Base-by-base conservation (phyloP, 2,888 invertebrate genomes). In the Drosophila gaucha region DNA sequence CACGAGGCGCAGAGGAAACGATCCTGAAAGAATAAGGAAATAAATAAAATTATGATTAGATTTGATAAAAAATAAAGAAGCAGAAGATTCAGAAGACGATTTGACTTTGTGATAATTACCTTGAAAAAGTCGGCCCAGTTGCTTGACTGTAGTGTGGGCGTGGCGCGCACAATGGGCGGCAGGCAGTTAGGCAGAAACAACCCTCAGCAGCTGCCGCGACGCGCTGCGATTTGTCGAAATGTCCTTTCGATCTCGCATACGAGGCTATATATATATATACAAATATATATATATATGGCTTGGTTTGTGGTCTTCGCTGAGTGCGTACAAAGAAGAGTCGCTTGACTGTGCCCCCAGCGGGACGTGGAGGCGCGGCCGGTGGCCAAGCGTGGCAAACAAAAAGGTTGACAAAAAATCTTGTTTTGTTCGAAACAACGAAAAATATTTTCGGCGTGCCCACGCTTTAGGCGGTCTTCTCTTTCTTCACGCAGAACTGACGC, bases 401-500 rank as follows among this genome's bases (percentile, higher is more conserved):
- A 88, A 84, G 70, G 74, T 84, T 73, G 73, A 77, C 55, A 77
- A 84, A 80, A 80, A 67, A 14, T 31, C 31, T 30, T 67, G 55
- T 71, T 80, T 74, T 84, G 70, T 67, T 76, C 78, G 74, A 86
- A 88, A 83, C 73, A 88, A 86, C 88, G 79, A 88, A 88, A 79
- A 89, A 85, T 86, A 77, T 41, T 49, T 69, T 75, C 77, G 72
- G 58, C 67, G 54, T 46, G 57, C 68, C 67, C 49, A 44, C 38
- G 33, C 65, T 75, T 90, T 91, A 91, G 86, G 91, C 91, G 89
- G 91, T 90, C 88, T 91, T 91, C 88, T 98, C 98, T 88, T 98
- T 97, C 93, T 98, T 98, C 92, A 98, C 98, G 93, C 98, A 97
- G 58, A 99, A 94, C 92, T 98, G 98, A 91, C 99, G 98, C 74